A percentile compares a stretch with the other conserved stretches of the same genome.
These are phyloP conservation scores for Listronotus bonariensis DNA, from an alignment of 1,140 invertebrate species.

Conservation along the genomic window DNA sequence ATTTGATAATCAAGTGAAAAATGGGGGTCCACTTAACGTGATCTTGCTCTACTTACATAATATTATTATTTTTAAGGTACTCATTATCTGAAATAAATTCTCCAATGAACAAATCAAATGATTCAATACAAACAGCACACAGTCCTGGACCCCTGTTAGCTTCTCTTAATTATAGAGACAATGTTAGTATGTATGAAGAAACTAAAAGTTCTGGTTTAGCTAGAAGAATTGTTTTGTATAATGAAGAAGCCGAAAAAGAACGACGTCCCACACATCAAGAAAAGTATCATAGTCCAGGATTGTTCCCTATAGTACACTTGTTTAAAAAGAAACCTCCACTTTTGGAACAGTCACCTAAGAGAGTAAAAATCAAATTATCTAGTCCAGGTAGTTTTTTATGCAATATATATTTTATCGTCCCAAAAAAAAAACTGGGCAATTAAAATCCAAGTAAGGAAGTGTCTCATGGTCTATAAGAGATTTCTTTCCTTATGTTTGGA, in stretches of 20 bases:
- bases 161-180: slow-evolving; percentile 44
- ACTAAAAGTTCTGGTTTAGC: slow-evolving; percentile 57
- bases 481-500: too few species aligned
- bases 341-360: slow-evolving; percentile 42
- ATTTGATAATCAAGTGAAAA: too few species aligned
- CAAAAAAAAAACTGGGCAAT: too few species aligned
- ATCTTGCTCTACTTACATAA: too few species aligned
- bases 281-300: slow-evolving; percentile 51
- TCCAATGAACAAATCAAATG: slow-evolving; percentile 25
- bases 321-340: slow-evolving; percentile 49
- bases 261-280: slow-evolving; percentile 41
- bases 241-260: slow-evolving; percentile 47
- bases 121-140: slow-evolving; percentile 10
- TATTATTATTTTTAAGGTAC: slow-evolving; percentile 36
- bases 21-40: too few species aligned
- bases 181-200: slow-evolving; percentile 54
- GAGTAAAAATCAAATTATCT: slow-evolving; percentile 54
- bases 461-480: too few species aligned
- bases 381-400: slow-evolving; percentile 51
- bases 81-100: slow-evolving; percentile 41
- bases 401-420: not conserved
- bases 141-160: slow-evolving; percentile 46
- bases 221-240: slow-evolving; percentile 56
- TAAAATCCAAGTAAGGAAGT: too few species aligned
- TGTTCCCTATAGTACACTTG: slow-evolving; percentile 52